phyloP scores from a whole-genome alignment of 2,888 invertebrate genomes.

The Tetragonula carbonaria region DNA sequence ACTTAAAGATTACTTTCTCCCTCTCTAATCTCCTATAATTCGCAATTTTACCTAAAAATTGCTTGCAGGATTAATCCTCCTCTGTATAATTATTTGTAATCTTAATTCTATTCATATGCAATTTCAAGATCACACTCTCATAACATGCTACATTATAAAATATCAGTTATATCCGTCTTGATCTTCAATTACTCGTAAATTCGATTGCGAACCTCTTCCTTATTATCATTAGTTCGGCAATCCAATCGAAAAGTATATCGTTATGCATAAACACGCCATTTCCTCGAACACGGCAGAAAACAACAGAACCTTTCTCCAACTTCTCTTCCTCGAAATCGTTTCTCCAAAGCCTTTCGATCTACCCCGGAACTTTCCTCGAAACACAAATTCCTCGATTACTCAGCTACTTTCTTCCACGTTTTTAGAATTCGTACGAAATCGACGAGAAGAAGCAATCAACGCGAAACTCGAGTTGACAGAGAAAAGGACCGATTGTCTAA shows the following conservation, averaged over 20 bases:
- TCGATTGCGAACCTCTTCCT: neutral
- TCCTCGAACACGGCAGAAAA: neutral
- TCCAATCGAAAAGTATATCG: neutral
- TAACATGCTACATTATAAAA: neutral
- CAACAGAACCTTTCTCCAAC: neutral
- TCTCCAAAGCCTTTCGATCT: neutral
- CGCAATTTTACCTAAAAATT: too few relatives aligned
- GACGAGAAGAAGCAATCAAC: neutral
- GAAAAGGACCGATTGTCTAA: neutral
- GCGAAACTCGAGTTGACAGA: neutral
- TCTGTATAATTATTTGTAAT: neutral
- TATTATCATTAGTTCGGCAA: neutral
- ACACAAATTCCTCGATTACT: neutral
- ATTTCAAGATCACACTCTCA: neutral
- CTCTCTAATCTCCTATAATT: too few relatives aligned
- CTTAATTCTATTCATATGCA: slow-evolving; percentile 1
- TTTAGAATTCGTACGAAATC: neutral
- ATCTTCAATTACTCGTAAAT: neutral
- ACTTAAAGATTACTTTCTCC: neutral
- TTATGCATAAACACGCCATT: neutral
- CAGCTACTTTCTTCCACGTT: neutral
- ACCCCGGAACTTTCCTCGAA: slow-evolving; percentile 1
- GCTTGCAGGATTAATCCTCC: neutral
- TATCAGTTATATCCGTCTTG: neutral
- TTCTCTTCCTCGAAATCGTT: neutral